Conservation (phyloP, 2,113 vertebrate species). For the Gasterosteus nipponicus region DNA sequence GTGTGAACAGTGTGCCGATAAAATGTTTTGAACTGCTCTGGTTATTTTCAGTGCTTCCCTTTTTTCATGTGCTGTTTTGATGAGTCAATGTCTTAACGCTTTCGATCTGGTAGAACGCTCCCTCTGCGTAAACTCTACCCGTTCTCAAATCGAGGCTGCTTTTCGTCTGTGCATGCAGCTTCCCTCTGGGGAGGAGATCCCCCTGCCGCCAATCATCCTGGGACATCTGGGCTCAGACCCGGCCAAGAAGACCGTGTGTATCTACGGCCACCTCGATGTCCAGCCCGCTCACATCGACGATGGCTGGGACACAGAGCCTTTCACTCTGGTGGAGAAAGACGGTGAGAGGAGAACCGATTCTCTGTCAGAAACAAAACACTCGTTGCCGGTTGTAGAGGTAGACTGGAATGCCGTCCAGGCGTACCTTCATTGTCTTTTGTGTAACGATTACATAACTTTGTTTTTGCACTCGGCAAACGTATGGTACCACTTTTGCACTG, state of each 20-base stretch:
- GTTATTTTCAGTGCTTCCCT: not conserved
- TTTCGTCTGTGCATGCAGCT: slow-evolving; percentile 76
- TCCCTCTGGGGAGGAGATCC: slow-evolving; percentile 89
- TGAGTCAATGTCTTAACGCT: not conserved
- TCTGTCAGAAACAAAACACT: accelerated
- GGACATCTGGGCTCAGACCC: slow-evolving; percentile 90
- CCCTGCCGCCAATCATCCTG: slow-evolving; percentile 91
- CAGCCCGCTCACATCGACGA: slow-evolving; percentile 90
- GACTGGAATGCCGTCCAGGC: not conserved
- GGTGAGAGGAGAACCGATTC: slow-evolving; percentile 80
- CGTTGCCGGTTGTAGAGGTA: not conserved
- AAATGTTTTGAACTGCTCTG: not conserved
- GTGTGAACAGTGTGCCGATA: not conserved
- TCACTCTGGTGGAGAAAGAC: slow-evolving; percentile 91
- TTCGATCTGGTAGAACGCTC: not conserved
- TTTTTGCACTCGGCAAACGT: not conserved
- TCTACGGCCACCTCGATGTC: slow-evolving; percentile 96
- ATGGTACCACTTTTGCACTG: not conserved
- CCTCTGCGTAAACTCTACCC: not conserved
- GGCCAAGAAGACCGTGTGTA: slow-evolving; percentile 91
- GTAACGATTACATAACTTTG: not conserved
- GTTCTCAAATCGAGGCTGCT: not conserved
- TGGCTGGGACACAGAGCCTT: slow-evolving; percentile 96
- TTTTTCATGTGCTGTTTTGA: not conserved
- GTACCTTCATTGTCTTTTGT: not conserved